phyloP scores from a whole-genome alignment of 2,113 vertebrate species.

The Rhombomys opimus region DNA sequence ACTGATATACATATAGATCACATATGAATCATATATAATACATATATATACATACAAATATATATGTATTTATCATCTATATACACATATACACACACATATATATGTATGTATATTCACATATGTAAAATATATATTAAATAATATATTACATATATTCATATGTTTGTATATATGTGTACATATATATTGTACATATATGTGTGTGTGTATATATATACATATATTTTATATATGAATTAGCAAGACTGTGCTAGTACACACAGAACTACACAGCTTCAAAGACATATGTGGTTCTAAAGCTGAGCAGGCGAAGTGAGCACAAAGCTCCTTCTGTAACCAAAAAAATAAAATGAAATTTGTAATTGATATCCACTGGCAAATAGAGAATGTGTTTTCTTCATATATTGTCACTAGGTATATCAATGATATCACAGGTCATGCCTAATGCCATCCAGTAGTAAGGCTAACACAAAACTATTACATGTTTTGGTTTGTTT shows the following conservation, averaged over 20 bases:
- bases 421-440: neutral
- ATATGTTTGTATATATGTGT: too few relatives aligned
- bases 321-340: neutral
- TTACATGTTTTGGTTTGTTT: neutral
- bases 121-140: too few relatives aligned
- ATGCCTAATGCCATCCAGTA: neutral
- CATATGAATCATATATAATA: neutral
- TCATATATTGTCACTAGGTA: neutral
- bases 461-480: neutral
- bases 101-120: too few relatives aligned
- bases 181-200: neutral
- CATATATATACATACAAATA: neutral
- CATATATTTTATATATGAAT: too few relatives aligned
- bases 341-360: neutral
- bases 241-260: neutral
- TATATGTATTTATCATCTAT: too few relatives aligned
- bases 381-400: neutral
- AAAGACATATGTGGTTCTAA: neutral
- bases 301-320: neutral
- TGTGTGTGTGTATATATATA: too few relatives aligned
- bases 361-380: neutral
- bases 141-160: too few relatives aligned
- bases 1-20: neutral
- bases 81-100: too few relatives aligned
- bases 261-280: neutral